Percentiles rank a stretch among this genome's conserved stretches.
These are phyloP conservation scores for Thecocarcelia acutangulata DNA, from an alignment of 2,888 invertebrate genomes.

Conservation along the genomic window DNA sequence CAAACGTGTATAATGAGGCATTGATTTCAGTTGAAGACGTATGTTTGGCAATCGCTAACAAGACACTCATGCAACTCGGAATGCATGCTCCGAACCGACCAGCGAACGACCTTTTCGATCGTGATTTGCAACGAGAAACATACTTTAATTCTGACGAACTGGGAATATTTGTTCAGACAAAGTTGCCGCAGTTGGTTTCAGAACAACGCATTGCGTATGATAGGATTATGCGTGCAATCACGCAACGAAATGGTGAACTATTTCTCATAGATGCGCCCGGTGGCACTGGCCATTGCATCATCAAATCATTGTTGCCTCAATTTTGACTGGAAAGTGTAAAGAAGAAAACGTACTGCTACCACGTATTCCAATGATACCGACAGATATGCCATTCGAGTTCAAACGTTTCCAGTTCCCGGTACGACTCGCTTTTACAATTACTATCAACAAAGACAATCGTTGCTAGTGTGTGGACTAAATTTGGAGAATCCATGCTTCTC, in stretches of 20 bases:
- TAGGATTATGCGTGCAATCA: background rate
- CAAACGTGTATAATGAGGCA: conserved; percentile 53
- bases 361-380: too few species aligned
- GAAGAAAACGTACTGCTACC: too few species aligned
- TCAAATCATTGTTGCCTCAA: too few species aligned
- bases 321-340: too few species aligned
- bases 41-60: conserved; percentile 56
- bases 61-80: conserved; percentile 64
- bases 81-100: conserved; percentile 57
- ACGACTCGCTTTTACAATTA: too few species aligned
- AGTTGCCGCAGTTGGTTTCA: conserved; percentile 27
- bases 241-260: background rate
- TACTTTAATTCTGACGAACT: conserved; percentile 64
- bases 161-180: conserved; percentile 57
- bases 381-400: too few species aligned
- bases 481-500: too few species aligned
- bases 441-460: too few species aligned
- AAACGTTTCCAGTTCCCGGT: too few species aligned
- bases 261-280: too few species aligned
- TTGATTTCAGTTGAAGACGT: conserved; percentile 58
- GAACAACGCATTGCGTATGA: conserved; percentile 14
- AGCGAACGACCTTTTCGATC: conserved; percentile 58
- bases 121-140: conserved; percentile 70
- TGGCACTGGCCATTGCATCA: background rate
- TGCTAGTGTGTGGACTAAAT: too few species aligned